Conservation (phyloP, 2,113 vertebrate species). For the Tapirus terrestris region DNA sequence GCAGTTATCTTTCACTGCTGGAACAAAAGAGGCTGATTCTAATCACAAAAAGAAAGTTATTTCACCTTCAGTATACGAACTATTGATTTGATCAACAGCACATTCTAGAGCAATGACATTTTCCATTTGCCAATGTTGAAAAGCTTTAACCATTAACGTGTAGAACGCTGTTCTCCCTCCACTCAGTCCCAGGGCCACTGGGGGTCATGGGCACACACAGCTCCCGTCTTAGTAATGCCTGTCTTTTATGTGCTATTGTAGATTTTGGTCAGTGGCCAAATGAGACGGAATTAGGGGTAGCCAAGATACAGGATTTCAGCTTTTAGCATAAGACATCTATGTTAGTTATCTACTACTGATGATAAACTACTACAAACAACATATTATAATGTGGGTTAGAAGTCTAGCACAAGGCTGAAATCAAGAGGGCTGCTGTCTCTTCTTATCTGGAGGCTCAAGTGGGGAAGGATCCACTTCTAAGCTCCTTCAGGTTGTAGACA, state of each 20-base stretch:
- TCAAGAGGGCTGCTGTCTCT: not conserved
- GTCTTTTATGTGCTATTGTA: not conserved
- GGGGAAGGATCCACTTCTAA: not conserved
- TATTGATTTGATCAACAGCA: not conserved
- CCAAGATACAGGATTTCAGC: not conserved
- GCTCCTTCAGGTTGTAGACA: not conserved
- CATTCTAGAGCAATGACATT: not conserved
- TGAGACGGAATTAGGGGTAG: not conserved
- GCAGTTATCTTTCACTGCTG: not conserved
- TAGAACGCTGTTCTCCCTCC: not conserved
- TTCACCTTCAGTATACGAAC: not conserved
- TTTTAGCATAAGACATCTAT: not conserved
- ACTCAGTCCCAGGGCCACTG: not conserved
- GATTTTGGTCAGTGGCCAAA: not conserved
- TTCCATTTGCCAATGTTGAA: not conserved
- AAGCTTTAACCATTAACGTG: not conserved
- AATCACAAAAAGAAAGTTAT: not conserved
- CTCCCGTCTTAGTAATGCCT: not conserved
- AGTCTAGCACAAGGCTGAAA: not conserved
- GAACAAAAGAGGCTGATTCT: not conserved
- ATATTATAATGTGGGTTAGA: not conserved
- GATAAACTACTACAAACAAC: not conserved
- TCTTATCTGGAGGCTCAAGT: not conserved
- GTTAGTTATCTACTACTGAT: not conserved
- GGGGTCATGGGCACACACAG: not conserved